A percentile compares a stretch with the other conserved stretches of the same genome.
Evolutionary conservation across 1,140 invertebrate genomes (phyloP).

Genomic region (Apis laboriosa): DNA sequence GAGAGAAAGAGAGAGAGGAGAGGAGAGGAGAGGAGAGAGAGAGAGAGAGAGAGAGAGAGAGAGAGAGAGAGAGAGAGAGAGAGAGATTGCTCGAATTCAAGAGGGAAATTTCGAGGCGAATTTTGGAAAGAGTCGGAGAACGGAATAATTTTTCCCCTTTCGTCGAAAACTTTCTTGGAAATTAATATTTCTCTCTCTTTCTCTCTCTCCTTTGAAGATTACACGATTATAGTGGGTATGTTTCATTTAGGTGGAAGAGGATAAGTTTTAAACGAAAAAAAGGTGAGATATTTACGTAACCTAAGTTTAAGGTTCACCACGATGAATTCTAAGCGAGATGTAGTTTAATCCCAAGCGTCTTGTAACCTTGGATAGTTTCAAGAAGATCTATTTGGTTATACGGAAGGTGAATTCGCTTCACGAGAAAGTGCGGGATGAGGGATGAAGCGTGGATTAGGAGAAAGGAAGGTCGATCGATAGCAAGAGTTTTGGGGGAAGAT

Average conservation of each 20-base stretch:
- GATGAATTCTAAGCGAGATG: not conserved
- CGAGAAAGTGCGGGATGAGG: not conserved
- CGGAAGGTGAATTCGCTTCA: not conserved
- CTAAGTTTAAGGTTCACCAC: not conserved
- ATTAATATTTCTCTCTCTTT: no score
- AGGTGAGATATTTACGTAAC: not conserved
- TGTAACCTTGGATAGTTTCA: not conserved
- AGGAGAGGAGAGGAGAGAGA: no score
- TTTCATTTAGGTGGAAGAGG: not conserved
- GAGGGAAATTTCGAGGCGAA: no score
- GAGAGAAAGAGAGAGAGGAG: no score
- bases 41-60: no score
- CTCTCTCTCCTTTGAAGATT: no score
- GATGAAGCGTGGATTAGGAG: not conserved
- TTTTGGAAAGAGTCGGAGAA: no score
- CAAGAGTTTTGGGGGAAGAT: not conserved
- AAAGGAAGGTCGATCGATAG: not conserved
- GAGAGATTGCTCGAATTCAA: no score
- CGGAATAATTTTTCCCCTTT: no score
- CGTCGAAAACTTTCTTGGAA: no score
- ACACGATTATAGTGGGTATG: no score
- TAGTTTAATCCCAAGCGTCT: not conserved
- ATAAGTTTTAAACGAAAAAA: not conserved
- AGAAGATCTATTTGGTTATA: not conserved
- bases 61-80: no score